These are phyloP conservation scores for Gymnoscopelus braueri DNA, from an alignment of 2,797 vertebrate genomes.

Conservation along the genomic window DNA sequence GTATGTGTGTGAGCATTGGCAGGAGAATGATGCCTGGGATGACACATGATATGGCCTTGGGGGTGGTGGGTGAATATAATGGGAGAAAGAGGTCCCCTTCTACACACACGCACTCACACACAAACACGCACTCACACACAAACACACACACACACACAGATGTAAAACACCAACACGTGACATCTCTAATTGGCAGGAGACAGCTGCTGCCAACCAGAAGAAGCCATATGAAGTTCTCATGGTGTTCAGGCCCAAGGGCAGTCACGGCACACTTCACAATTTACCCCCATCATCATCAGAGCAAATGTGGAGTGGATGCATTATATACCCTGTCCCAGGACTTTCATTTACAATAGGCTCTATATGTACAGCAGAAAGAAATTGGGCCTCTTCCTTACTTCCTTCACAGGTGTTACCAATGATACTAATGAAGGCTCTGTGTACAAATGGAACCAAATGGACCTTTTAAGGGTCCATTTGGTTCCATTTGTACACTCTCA, in stretches of 20 bases:
- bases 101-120: neutral
- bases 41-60: too few relatives aligned
- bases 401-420: too few relatives aligned
- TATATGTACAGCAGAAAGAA: too few relatives aligned
- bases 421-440: too few relatives aligned
- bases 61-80: too few relatives aligned
- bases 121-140: constrained; percentile 17
- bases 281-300: constrained; percentile 58
- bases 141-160: constrained; percentile 11
- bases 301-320: constrained; percentile 56
- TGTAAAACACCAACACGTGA: constrained; percentile 21
- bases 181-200: constrained; percentile 75
- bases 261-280: constrained; percentile 72
- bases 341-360: constrained; percentile 27
- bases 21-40: too few relatives aligned
- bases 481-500: too few relatives aligned
- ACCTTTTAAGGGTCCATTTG: too few relatives aligned
- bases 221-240: constrained; percentile 64
- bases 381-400: too few relatives aligned
- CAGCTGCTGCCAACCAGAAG: constrained; percentile 77
- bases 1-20: too few relatives aligned
- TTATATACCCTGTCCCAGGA: constrained; percentile 48
- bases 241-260: constrained; percentile 63
- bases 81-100: constrained; percentile 5
- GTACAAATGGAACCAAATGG: too few relatives aligned